Evolutionary conservation across 1,140 invertebrate species (phyloP).

Genomic region (Homalodisca vitripennis): DNA sequence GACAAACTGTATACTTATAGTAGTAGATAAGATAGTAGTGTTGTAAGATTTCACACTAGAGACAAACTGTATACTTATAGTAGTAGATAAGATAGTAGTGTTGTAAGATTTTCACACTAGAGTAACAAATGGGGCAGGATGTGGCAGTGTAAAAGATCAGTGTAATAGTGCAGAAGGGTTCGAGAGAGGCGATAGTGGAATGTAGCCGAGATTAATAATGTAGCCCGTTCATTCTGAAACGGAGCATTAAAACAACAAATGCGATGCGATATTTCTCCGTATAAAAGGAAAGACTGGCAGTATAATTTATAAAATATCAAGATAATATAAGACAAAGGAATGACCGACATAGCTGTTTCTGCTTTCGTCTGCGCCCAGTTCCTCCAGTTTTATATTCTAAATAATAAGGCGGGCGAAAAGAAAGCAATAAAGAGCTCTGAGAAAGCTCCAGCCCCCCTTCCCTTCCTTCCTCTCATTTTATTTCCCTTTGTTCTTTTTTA

Average conservation of each 20-base stretch:
- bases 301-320: slow-evolving; percentile 27
- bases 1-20: too few species aligned
- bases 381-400: slow-evolving; percentile 36
- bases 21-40: too few species aligned
- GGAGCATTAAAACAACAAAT: slow-evolving; percentile 25
- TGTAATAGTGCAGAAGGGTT: slow-evolving; percentile 20
- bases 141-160: neutral
- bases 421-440: slow-evolving; percentile 37
- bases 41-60: too few species aligned
- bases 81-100: too few species aligned
- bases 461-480: slow-evolving; percentile 35
- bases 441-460: neutral
- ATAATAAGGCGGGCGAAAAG: slow-evolving; percentile 33
- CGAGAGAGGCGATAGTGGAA: neutral
- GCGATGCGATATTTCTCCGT: slow-evolving; percentile 19
- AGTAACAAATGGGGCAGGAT: neutral
- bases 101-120: too few species aligned
- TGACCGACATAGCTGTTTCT: slow-evolving; percentile 23
- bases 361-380: slow-evolving; percentile 9
- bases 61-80: too few species aligned
- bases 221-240: slow-evolving; percentile 22
- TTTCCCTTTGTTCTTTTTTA: slow-evolving; percentile 41
- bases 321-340: slow-evolving; percentile 26
- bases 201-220: slow-evolving; percentile 25
- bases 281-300: slow-evolving; percentile 24